Conservation (phyloP, 1,140 invertebrate genomes). For the Mya arenaria region DNA sequence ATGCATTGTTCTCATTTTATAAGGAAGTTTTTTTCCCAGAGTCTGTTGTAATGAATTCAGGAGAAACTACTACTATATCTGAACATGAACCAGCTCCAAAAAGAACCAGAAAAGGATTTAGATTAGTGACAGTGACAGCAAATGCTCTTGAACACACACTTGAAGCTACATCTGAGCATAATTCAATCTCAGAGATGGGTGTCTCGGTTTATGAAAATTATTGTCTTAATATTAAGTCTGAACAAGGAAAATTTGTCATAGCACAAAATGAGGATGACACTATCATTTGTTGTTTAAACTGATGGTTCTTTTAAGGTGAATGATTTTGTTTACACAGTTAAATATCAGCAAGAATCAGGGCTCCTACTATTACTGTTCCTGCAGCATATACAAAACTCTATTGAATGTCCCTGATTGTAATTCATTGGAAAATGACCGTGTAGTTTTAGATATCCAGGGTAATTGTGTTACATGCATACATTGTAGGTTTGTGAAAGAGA, state of each 20-base stretch:
- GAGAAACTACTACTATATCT: too few species aligned
- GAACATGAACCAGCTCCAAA: too few species aligned
- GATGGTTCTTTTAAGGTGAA: not conserved
- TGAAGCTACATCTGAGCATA: too few species aligned
- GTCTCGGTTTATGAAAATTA: too few species aligned
- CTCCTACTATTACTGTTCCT: constrained; percentile 6
- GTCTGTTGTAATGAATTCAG: too few species aligned
- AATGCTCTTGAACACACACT: too few species aligned
- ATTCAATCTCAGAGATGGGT: too few species aligned
- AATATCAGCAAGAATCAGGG: not conserved
- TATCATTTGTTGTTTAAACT: not conserved
- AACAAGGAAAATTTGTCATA: not conserved
- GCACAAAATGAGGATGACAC: not conserved
- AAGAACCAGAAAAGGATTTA: too few species aligned
- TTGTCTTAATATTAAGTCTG: too few species aligned
- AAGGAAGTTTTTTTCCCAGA: too few species aligned
- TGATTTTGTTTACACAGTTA: not conserved
- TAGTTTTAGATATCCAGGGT: not conserved
- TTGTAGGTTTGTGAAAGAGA: constrained; percentile 33
- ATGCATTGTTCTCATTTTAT: too few species aligned
- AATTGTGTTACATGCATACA: constrained; percentile 39
- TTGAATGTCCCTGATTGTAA: not conserved
- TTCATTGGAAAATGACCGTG: not conserved
- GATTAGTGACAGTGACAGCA: too few species aligned
- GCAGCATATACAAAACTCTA: constrained; percentile 15